Base-by-base conservation (phyloP, 2,888 invertebrate species). In the Tetragonula carbonaria region DNA sequence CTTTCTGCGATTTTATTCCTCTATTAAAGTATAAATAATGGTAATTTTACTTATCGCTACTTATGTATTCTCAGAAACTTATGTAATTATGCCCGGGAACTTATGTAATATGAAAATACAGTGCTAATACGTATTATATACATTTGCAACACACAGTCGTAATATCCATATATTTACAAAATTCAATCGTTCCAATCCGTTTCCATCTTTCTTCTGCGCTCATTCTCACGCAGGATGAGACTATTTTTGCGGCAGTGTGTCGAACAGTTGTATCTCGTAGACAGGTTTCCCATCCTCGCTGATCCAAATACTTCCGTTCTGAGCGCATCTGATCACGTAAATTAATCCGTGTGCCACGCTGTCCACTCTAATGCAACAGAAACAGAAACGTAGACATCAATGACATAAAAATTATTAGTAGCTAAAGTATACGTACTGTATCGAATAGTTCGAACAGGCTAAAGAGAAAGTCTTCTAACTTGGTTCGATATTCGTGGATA, bases 291-390 rank as follows among this genome's bases (percentile, higher is more conserved):
- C 92, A 53, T 93, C 91, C 76, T 94, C 94, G 73, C 91, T 91
- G 33, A 94, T 91, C 94, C 94, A 94, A 13, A 94, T 89, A 71
- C 91, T 93, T 14, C 94, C 94, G 68, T 93, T 94, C 62, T 92
- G 92, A 0, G 93, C 94, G 72, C 93, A 94, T 72, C 93, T 90
- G 62, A 94, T 92, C 51, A 92, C 87, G 65, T 93, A 92, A 6
- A 94, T 89, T 38, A 94, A 75, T 51, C 93, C 94, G 45, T 93
- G 93, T 0, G 93, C 93, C 0, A 93, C 88, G 11, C 84, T 90
- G 63, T 93, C 92, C 68, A 91, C 88, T 90, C 95, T 86, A 92
- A 90, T 14, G 53, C n/a, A 50, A 72, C 1, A 18, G 63, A 72
- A 28, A 23, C 13, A 14, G 0, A 23, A 23, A n/a, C 28, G 68